These are phyloP conservation scores for Melinaea menophilus DNA, from an alignment of 2,888 invertebrate genomes.

Conservation along the genomic window DNA sequence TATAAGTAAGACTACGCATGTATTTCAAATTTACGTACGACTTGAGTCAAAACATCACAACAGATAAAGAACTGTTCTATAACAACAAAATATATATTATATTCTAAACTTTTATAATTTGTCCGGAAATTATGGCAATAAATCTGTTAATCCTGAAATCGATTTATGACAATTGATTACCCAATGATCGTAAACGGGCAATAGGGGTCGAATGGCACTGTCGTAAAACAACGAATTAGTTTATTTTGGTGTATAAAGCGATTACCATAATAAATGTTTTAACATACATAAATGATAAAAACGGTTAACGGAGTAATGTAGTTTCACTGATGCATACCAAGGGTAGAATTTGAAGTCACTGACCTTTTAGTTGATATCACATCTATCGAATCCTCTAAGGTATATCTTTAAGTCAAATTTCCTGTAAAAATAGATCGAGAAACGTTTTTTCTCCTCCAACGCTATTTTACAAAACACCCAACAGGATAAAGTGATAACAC, in stretches of 20 bases:
- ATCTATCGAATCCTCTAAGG: slow-evolving; percentile 4
- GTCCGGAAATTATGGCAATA: background rate
- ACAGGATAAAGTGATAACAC: too few relatives aligned
- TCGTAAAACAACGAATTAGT: slow-evolving; percentile 5
- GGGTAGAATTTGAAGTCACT: background rate
- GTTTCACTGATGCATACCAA: background rate
- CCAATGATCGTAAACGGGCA: background rate
- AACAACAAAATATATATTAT: background rate
- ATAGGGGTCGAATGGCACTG: background rate
- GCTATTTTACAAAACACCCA: too few relatives aligned
- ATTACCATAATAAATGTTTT: background rate
- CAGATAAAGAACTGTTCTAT: background rate
- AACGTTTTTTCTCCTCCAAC: too few relatives aligned
- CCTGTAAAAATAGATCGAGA: too few relatives aligned
- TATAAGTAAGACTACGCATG: too few relatives aligned
- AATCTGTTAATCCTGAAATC: background rate
- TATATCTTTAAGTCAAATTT: slow-evolving; percentile 2
- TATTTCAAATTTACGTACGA: too few relatives aligned
- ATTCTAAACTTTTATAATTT: background rate
- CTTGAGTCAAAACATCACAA: too few relatives aligned
- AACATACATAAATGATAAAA: too few relatives aligned
- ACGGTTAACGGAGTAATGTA: background rate
- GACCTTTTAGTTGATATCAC: slow-evolving; percentile 9
- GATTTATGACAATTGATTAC: background rate
- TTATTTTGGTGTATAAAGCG: background rate